Base-by-base conservation (phyloP, 2,797 vertebrate species). In the Sebastes oblongus region DNA sequence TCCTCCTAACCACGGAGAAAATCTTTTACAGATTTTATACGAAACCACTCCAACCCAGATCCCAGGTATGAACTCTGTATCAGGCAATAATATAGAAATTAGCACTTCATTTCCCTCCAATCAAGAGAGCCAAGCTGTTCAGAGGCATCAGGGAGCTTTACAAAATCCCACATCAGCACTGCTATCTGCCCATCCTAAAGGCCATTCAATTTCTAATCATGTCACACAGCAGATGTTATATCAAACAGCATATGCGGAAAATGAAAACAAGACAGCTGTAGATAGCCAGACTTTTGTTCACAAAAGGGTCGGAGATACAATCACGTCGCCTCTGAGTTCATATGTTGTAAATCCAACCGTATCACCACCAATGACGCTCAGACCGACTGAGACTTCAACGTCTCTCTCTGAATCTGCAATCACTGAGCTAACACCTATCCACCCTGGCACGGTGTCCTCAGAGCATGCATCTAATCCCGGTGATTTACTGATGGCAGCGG, bases 401-500 rank as follows among this genome's bases (percentile, higher is more conserved):
- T 75, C 85, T 76, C 77, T 77, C 55, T 83, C 82, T 84, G 64
- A 85, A 84, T 76, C n/a, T 22, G 80, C 78, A 70, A 50, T 80
- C 71, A 61, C 85, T 69, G 78, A 86, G 68, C 72, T 61, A 78
- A 86, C 84, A 71, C 82, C 66, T 78, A 72, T 69, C 64, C 75
- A 39, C 80, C 85, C 72, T 79, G 78, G 66, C 77, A 67, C n/a
- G 10, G 69, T 70, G 66, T 89, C 86, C 75, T 72, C 66, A 39
- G 88, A 89, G 79, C 67, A 80, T 74, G 72, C 81, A 78, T 86
- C 91, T 88, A 86, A 91, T 88, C 83, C 86, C 24, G 71, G 55
- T 89, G 91, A 92, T 93, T 94, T 93, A 93, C 78, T 69, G 81
- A 83, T 73, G 81, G 79, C 89, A 82, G 78, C n/a, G 7, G 88